A percentile compares a stretch with the other conserved stretches of the same genome.
These are phyloP conservation scores for Hirtodrosophila histrioides DNA, from an alignment of 2,888 invertebrate species.

Conservation along the genomic window DNA sequence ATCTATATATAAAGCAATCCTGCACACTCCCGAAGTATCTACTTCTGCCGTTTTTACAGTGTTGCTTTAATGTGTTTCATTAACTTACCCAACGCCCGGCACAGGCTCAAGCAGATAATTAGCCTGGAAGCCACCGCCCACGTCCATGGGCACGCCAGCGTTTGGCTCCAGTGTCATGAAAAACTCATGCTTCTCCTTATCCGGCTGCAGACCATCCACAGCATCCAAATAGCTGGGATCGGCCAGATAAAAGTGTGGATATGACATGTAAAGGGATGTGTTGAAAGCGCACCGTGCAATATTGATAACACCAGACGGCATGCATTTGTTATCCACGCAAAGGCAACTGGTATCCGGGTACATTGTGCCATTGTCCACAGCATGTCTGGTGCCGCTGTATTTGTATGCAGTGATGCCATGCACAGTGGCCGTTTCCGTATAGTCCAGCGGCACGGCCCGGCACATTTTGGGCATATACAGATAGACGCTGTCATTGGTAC, in stretches of 20 bases:
- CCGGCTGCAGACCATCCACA: slow-evolving; percentile 89
- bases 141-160: slow-evolving; percentile 91
- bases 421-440: slow-evolving; percentile 86
- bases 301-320: slow-evolving; percentile 89
- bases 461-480: slow-evolving; percentile 92
- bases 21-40: too few relatives aligned
- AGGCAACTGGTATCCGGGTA: slow-evolving; percentile 88
- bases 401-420: slow-evolving; percentile 88
- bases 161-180: slow-evolving; percentile 90
- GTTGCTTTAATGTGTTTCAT: not conserved
- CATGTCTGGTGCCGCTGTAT: slow-evolving; percentile 87
- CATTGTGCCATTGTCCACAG: slow-evolving; percentile 88
- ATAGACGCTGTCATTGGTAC: slow-evolving; percentile 86
- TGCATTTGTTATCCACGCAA: slow-evolving; percentile 88
- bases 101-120: slow-evolving; percentile 89
- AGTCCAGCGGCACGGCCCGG: slow-evolving; percentile 88
- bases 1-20: too few relatives aligned
- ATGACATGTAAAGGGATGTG: slow-evolving; percentile 91
- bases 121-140: slow-evolving; percentile 91
- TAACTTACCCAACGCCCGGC: slow-evolving; percentile 87
- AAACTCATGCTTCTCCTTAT: slow-evolving; percentile 89
- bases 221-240: slow-evolving; percentile 88
- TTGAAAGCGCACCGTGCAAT: slow-evolving; percentile 90
- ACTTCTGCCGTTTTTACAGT: too few relatives aligned
- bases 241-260: slow-evolving; percentile 93